Base-by-base conservation (phyloP, 2,888 invertebrate genomes). In the Oxycera nigricornis region DNA sequence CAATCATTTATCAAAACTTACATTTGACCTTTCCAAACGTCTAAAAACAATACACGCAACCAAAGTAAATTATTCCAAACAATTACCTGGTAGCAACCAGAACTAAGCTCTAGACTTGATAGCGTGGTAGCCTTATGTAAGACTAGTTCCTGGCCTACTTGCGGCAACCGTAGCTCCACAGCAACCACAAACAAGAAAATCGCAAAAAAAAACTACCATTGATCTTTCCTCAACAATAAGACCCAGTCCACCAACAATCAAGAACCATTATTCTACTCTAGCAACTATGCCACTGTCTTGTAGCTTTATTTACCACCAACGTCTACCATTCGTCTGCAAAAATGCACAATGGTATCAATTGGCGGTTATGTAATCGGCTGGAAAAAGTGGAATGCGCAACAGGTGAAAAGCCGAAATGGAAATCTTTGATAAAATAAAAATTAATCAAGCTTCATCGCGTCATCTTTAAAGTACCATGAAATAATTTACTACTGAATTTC, bases 151-250 rank as follows among this genome's bases (percentile, higher is more conserved):
- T 28, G 30, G 59, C 59, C 59, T 59, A 28, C n/a, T 26, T 28
- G 26, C 24, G 30, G 59, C n/a, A 11, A 26, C 30, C 11, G 11
- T 28, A n/a, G 22, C 59, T 28, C 3, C n/a, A n/a, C 6, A 7
- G 14, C 9, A 30, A n/a, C 59, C 26, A 30, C 3, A 26, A 11
- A 59, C 9, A 59, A 17, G 30, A 55, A 20, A 22, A 3, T 9
- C 3, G 11, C 4, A 55, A 20, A 55, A 24, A 30, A 9, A 26
- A 26, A 6, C 14, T 24, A 59, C 24, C 55, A 55, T 24, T 59
- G 24, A 59, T 59, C 59, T n/a, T n/a, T n/a, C n/a, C n/a, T 2
- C 26, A 59, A 59, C 59, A 59, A 59, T 59, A n/a, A 59, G 30
- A 30, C 24, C 2, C 26, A 59, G 9, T n/a, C 2, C 59, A 24